Conservation (phyloP, 1,140 invertebrate genomes). For the Copidosoma floridanum region DNA sequence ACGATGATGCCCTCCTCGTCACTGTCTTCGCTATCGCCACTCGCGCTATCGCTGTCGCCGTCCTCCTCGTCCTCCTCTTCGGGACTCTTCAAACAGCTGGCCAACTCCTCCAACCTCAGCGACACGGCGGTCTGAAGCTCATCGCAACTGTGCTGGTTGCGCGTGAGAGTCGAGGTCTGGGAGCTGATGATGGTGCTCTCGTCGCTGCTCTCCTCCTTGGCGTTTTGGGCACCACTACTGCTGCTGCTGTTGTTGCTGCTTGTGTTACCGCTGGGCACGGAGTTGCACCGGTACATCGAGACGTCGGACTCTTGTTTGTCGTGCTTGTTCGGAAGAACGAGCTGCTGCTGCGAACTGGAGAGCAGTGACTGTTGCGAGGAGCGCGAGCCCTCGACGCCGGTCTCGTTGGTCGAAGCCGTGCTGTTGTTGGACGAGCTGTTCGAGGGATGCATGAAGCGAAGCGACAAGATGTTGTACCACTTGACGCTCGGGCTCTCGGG, state of each 20-base stretch:
- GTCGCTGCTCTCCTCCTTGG: slow-evolving; percentile 89
- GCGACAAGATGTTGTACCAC: slow-evolving; percentile 94
- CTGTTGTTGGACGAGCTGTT: slow-evolving; percentile 41
- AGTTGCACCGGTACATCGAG: slow-evolving; percentile 63
- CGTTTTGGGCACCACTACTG: slow-evolving; percentile 45
- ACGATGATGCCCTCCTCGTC: slow-evolving; percentile 59
- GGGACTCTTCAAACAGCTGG: slow-evolving; percentile 56
- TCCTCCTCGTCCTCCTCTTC: slow-evolving; percentile 62
- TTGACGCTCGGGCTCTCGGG: slow-evolving; percentile 76
- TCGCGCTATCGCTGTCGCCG: slow-evolving; percentile 61
- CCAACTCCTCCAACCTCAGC: slow-evolving; percentile 62
- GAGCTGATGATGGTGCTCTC: slow-evolving; percentile 95
- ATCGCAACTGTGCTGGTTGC: slow-evolving; percentile 78
- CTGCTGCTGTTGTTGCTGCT: slow-evolving; percentile 95
- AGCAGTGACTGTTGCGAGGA: slow-evolving; percentile 25
- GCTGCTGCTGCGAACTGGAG: slow-evolving; percentile 23
- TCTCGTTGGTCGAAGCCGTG: slow-evolving; percentile 22
- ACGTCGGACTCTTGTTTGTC: slow-evolving; percentile 59
- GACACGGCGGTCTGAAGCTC: slow-evolving; percentile 61
- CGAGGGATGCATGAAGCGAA: slow-evolving; percentile 75
- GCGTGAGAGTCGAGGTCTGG: slow-evolving; percentile 91
- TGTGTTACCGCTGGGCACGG: slow-evolving; percentile 94
- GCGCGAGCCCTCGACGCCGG: too few relatives aligned
- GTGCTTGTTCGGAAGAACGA: slow-evolving; percentile 36
- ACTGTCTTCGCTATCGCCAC: slow-evolving; percentile 58